These are phyloP conservation scores for Phalanger gymnotis DNA, from an alignment of 2,797 vertebrate genomes.

Conservation along the genomic window DNA sequence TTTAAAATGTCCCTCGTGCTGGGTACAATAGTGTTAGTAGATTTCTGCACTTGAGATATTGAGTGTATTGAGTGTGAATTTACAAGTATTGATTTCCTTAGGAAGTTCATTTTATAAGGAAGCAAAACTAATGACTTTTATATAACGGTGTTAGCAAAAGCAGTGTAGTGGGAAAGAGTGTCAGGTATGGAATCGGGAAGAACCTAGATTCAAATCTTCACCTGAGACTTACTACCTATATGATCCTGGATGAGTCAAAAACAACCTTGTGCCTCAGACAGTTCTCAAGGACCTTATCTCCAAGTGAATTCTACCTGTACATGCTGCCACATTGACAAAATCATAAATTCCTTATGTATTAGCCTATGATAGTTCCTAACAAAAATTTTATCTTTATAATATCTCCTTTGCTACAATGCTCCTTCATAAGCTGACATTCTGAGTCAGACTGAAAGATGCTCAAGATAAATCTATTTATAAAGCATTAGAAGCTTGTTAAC, in stretches of 20 bases:
- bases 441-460: not conserved
- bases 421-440: not conserved
- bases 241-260: not conserved
- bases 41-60: not conserved
- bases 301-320: not conserved
- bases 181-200: not conserved
- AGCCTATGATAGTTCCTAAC: not conserved
- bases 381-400: not conserved
- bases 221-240: not conserved
- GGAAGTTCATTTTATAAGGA: not conserved
- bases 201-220: not conserved
- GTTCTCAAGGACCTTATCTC: not conserved
- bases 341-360: not conserved
- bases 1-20: not conserved
- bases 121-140: not conserved
- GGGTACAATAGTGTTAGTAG: not conserved
- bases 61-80: not conserved
- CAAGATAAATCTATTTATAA: slow-evolving; percentile 23
- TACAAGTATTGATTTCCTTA: slow-evolving; percentile 1
- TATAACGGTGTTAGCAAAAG: not conserved
- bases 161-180: not conserved
- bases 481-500: not conserved
- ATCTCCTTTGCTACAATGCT: not conserved
- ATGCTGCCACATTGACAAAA: not conserved
- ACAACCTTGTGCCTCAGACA: not conserved